Evolutionary conservation across 2,113 vertebrate species (phyloP).

Genomic region (Pimephales promelas): DNA sequence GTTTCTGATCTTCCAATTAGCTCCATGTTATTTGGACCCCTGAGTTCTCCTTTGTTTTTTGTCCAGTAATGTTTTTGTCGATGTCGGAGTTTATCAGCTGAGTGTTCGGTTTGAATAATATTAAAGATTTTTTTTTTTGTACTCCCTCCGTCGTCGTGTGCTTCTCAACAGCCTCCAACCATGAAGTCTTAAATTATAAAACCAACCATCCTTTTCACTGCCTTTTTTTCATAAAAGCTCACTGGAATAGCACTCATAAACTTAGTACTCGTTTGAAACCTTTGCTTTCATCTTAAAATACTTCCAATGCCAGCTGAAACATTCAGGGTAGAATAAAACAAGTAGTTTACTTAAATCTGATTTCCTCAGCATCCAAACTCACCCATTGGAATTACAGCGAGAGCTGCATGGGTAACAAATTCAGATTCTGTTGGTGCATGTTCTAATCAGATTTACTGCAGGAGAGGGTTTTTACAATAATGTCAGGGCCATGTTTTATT

Average conservation of each 20-base stretch:
- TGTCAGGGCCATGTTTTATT: slow-evolving; percentile 65
- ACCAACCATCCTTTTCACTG: neutral
- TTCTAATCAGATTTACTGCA: slow-evolving; percentile 72
- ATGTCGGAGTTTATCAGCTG: too few species aligned
- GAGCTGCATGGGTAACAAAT: slow-evolving; percentile 63
- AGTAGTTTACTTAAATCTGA: slow-evolving; percentile 61
- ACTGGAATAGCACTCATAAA: neutral
- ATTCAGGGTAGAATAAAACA: slow-evolving; percentile 51
- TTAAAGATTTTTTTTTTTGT: too few species aligned
- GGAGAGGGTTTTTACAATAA: slow-evolving; percentile 67
- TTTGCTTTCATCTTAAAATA: slow-evolving; percentile 11
- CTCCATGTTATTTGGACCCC: too few species aligned
- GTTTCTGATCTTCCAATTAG: too few species aligned
- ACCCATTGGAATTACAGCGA: slow-evolving; percentile 64
- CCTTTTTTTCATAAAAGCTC: neutral
- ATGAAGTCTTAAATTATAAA: neutral
- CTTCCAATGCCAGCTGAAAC: slow-evolving; percentile 59
- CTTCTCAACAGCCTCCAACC: too few species aligned
- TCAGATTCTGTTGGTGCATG: slow-evolving; percentile 65
- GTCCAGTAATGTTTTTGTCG: too few species aligned
- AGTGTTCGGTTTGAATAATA: too few species aligned
- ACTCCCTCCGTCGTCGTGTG: too few species aligned
- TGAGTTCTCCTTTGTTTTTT: too few species aligned
- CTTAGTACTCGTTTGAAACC: neutral
- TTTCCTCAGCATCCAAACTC: slow-evolving; percentile 72